phyloP scores from a whole-genome alignment of 2,797 vertebrate genomes.

The Sciaenops ocellatus region DNA sequence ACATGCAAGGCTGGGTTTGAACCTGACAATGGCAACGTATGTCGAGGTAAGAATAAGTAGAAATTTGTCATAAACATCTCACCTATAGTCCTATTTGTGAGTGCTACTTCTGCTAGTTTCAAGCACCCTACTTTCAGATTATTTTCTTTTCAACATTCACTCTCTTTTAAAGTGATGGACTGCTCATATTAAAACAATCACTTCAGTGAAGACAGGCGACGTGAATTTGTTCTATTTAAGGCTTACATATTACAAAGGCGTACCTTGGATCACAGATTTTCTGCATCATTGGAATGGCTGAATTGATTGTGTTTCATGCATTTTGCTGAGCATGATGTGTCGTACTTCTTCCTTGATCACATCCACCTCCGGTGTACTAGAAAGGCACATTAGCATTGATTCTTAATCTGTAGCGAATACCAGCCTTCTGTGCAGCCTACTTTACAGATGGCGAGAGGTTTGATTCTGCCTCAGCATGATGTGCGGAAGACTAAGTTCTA shows the following conservation, averaged over 20 bases:
- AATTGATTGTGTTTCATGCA: constrained; percentile 63
- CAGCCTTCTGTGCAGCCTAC: constrained; percentile 66
- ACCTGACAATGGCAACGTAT: constrained; percentile 94
- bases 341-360: constrained; percentile 59
- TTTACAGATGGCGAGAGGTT: constrained; percentile 66
- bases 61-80: background rate
- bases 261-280: constrained; percentile 49
- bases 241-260: constrained; percentile 27
- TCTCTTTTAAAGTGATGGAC: constrained; percentile 36
- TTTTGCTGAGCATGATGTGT: constrained; percentile 55
- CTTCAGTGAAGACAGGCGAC: constrained; percentile 21
- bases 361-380: constrained; percentile 52
- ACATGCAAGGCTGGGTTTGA: constrained; percentile 98
- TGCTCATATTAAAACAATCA: constrained; percentile 42
- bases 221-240: constrained; percentile 54
- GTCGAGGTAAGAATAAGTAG: constrained; percentile 88
- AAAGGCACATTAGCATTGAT: constrained; percentile 71
- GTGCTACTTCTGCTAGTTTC: background rate
- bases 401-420: constrained; percentile 65
- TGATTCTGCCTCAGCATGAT: constrained; percentile 55
- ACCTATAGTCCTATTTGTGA: background rate
- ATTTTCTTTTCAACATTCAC: constrained; percentile 34
- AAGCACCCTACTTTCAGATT: background rate
- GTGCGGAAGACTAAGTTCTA: constrained; percentile 42
- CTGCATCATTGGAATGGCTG: constrained; percentile 41